phyloP scores from a whole-genome alignment of 2,113 vertebrate genomes.

The Abramis brama region DNA sequence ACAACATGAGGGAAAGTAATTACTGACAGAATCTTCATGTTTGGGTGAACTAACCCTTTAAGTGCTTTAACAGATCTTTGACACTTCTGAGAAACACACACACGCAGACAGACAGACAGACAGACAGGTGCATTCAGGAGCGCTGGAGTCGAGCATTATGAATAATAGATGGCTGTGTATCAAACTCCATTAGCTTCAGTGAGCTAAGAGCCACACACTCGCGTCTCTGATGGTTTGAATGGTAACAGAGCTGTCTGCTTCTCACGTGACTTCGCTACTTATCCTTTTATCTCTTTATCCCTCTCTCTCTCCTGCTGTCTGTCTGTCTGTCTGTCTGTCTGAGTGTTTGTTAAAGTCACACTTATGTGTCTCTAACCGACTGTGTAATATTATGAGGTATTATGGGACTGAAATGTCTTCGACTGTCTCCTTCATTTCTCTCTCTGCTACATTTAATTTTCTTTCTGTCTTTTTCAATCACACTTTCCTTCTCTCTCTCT shows the following conservation, averaged over 20 bases:
- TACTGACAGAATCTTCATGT: too few species aligned
- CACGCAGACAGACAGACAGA: neutral
- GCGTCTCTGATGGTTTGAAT: neutral
- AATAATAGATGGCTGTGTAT: conserved; percentile 50
- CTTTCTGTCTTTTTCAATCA: conserved; percentile 33
- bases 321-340: conserved; percentile 40
- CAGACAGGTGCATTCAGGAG: conserved; percentile 30
- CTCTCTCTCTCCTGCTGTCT: conserved; percentile 3
- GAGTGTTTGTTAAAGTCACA: conserved; percentile 9
- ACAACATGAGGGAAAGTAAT: too few species aligned
- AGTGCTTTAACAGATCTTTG: neutral
- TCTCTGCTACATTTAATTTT: conserved; percentile 27
- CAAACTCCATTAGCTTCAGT: conserved; percentile 51
- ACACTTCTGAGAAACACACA: neutral
- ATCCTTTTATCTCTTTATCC: neutral
- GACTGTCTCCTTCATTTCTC: conserved; percentile 9
- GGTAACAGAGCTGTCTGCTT: neutral
- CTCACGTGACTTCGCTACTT: neutral
- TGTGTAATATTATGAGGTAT: conserved; percentile 48
- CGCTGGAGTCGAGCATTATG: conserved; percentile 24
- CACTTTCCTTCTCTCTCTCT: neutral
- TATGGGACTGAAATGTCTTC: conserved; percentile 54
- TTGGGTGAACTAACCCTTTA: too few species aligned
- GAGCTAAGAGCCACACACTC: conserved; percentile 26
- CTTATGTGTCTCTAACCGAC: neutral